These are phyloP conservation scores for Alosa sapidissima DNA, from an alignment of 2,797 vertebrate genomes.

Conservation along the genomic window DNA sequence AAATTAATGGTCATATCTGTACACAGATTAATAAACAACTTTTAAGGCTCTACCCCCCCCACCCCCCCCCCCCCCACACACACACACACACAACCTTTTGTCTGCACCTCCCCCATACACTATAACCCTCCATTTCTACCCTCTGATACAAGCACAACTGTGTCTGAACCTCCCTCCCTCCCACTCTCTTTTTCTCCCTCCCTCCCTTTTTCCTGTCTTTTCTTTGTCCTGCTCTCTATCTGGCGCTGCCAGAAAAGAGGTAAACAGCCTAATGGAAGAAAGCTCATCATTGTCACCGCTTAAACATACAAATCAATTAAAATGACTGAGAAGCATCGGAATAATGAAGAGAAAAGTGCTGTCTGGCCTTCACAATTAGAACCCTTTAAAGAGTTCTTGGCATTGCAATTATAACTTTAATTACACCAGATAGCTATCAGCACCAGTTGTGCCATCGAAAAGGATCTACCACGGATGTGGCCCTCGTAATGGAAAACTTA, in stretches of 20 bases:
- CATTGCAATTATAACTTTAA: constrained; percentile 69
- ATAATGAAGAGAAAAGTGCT: constrained; percentile 46
- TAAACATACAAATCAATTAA: constrained; percentile 47
- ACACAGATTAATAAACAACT: not conserved
- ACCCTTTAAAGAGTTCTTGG: constrained; percentile 52
- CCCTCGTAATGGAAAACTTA: constrained; percentile 59
- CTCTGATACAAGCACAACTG: not conserved
- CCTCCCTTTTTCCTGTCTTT: not conserved
- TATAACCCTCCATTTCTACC: not conserved
- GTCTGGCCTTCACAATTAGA: constrained; percentile 58
- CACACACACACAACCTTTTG: not conserved
- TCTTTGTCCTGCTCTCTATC: not conserved
- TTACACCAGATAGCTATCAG: constrained; percentile 69
- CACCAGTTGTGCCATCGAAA: constrained; percentile 57
- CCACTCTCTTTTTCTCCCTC: not conserved
- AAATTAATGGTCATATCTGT: not conserved
- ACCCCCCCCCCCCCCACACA: not conserved
- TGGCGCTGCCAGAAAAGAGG: not conserved
- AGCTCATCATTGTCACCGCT: constrained; percentile 21
- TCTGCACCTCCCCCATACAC: not conserved
- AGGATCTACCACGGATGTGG: constrained; percentile 57
- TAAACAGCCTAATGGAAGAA: not conserved
- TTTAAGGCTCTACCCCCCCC: not conserved
- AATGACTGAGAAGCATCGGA: constrained; percentile 47
- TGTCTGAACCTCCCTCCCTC: not conserved